Base-by-base conservation (phyloP, 2,888 invertebrate species). In the Amiota communis region DNA sequence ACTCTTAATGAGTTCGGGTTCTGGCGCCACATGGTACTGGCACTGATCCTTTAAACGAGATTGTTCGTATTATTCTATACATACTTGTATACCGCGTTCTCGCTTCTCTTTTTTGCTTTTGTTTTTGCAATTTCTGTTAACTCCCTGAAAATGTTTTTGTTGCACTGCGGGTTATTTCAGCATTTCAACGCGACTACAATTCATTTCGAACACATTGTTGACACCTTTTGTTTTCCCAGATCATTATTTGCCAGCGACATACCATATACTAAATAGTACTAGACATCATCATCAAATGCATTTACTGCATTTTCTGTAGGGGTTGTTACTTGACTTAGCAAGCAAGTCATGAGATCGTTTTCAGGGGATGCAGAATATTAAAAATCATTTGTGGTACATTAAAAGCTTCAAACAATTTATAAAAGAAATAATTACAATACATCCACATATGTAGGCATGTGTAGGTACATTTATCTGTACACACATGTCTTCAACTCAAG, bases 1-100 rank as follows among this genome's bases (percentile, higher is more conserved):
- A 47, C 4, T 65, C 48, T 47, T 65, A 36, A 48, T 48, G 48
- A 36, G 48, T 48, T 65, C 12, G 47, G 17, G 47, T 65, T 49
- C 65, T 65, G 65, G 65, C 48, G 65, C 65, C 65, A 36, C 65
- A 65, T 65, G 65, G 47, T 17, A 65, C 65, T 59, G 36, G 36
- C 65, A 20, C 47, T 48, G 48, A 65, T 65, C 65, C 65, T 65
- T 65, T 65, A 65, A 65, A n/a, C 65, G 15, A 17, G 47, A 15
- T 36, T 65, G 48, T 65, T 8, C 20, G 15, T 65, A 11, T 61
- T n/a, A n/a, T n/a, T n/a, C n/a, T n/a, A n/a, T n/a, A 12, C 11
- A 12, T 63, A 63, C n/a, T 48, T 65, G 65, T 48, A 36, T 65
- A 20, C 6, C 48, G 65, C 12, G n/a, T 15, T 17, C 8, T 17